A percentile compares a stretch with the other conserved stretches of the same genome.
phyloP scores from a whole-genome alignment of 2,797 vertebrate genomes.

The Galago senegalensis region DNA sequence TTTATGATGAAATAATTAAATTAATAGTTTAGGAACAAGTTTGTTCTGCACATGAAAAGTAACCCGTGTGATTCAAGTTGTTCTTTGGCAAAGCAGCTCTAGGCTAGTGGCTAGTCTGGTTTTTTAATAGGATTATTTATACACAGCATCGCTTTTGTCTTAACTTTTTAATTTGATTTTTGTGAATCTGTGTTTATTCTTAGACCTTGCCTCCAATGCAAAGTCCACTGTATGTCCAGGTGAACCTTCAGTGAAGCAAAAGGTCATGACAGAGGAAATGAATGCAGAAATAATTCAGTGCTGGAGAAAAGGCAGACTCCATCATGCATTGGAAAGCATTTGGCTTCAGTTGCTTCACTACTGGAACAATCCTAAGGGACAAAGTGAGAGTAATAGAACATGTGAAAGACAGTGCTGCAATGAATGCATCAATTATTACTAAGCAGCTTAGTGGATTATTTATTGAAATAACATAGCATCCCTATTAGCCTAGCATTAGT shows the following conservation, averaged over 20 bases:
- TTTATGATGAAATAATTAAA: neutral
- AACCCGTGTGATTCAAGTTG: fast-evolving
- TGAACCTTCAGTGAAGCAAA: neutral
- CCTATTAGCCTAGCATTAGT: neutral
- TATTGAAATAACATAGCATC: neutral
- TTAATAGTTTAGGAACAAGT: neutral
- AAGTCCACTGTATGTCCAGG: neutral
- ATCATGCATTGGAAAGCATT: neutral
- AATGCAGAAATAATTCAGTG: neutral
- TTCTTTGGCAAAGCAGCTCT: neutral
- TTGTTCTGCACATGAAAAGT: neutral
- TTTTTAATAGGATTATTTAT: neutral
- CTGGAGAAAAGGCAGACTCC: neutral
- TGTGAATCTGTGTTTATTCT: neutral
- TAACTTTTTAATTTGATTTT: neutral
- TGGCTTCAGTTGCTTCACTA: neutral
- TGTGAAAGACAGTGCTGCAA: neutral
- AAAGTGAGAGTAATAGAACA: neutral
- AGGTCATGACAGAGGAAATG: neutral
- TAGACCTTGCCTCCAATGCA: neutral
- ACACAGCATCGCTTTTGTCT: neutral
- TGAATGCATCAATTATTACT: neutral
- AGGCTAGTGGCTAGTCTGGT: neutral
- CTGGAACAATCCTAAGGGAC: neutral
- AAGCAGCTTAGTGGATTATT: neutral